Evolutionary conservation across 2,797 vertebrate genomes (phyloP).

Genomic region (Poeciliopsis infans): DNA sequence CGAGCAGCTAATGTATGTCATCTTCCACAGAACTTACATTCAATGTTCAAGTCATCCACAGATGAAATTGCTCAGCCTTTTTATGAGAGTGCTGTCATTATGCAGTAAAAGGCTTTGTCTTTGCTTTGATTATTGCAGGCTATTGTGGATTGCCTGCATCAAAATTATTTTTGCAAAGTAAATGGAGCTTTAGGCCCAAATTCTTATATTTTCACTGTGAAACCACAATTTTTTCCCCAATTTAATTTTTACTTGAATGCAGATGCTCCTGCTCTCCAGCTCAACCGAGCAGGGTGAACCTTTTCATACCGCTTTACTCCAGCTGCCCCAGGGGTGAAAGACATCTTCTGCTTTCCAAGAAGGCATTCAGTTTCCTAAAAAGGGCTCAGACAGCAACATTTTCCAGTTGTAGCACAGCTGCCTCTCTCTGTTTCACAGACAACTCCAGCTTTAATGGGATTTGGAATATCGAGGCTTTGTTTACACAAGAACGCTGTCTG

Average conservation of each 20-base stretch:
- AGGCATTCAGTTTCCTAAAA: not conserved
- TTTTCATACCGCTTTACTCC: not conserved
- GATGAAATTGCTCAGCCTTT: not conserved
- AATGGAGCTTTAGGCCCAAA: not conserved
- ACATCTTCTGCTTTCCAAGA: not conserved
- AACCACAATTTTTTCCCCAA: not conserved
- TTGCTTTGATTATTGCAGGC: not conserved
- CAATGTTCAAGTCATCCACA: not conserved
- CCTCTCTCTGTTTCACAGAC: not conserved
- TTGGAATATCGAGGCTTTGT: not conserved
- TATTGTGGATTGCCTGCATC: not conserved
- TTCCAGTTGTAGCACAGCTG: not conserved
- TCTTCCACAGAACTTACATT: not conserved
- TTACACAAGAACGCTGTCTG: no score
- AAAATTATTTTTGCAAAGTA: not conserved
- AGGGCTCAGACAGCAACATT: not conserved
- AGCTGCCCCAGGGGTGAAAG: not conserved
- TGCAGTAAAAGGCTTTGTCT: not conserved
- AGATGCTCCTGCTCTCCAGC: not conserved
- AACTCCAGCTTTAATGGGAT: not conserved
- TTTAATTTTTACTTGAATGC: not conserved
- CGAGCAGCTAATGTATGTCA: not conserved
- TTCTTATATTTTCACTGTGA: not conserved
- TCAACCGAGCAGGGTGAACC: not conserved
- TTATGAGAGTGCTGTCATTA: not conserved